phyloP scores from a whole-genome alignment of 2,888 invertebrate genomes.

The Drosophila monieri region DNA sequence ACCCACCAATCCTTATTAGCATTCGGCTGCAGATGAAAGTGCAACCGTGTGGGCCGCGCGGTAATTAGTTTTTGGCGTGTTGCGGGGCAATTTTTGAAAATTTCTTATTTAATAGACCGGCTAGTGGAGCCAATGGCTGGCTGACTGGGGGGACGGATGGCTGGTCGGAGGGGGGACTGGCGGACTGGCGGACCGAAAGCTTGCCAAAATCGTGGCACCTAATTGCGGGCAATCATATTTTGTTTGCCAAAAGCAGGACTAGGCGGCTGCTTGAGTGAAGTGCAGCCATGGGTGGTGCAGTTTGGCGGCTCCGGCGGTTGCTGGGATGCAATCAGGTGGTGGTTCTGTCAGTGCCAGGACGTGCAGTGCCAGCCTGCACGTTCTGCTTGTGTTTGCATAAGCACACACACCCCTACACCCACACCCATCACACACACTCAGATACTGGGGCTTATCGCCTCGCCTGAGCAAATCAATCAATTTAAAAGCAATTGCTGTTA shows the following conservation, averaged over 20 bases:
- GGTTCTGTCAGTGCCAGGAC: slow-evolving; percentile 59
- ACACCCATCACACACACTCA: background rate
- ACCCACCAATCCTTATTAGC: slow-evolving; percentile 31
- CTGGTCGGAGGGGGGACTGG: background rate
- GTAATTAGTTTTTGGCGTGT: slow-evolving; percentile 75
- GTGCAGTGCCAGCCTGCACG: slow-evolving; percentile 35
- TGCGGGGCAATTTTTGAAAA: slow-evolving; percentile 64
- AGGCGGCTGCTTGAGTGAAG: slow-evolving; percentile 33
- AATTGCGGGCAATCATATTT: slow-evolving; percentile 77
- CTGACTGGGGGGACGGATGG: background rate
- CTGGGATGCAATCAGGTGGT: slow-evolving; percentile 63
- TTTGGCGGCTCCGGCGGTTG: slow-evolving; percentile 1
- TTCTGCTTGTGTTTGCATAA: slow-evolving; percentile 42
- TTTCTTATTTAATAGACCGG: slow-evolving; percentile 69
- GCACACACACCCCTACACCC: slow-evolving; percentile 20
- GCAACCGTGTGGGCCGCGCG: slow-evolving; percentile 31
- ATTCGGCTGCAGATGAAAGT: slow-evolving; percentile 48
- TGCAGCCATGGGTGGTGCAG: slow-evolving; percentile 13
- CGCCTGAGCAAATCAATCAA: slow-evolving; percentile 72
- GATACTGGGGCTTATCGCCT: slow-evolving; percentile 36
- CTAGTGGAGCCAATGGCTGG: background rate
- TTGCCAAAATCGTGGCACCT: slow-evolving; percentile 66
- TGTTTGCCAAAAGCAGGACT: slow-evolving; percentile 63
- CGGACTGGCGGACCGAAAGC: slow-evolving; percentile 31
- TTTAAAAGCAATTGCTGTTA: slow-evolving; percentile 78